Percentiles rank a stretch among this genome's conserved stretches.
phyloP scores from a whole-genome alignment of 2,113 vertebrate genomes.

The Crotophaga sulcirostris region DNA sequence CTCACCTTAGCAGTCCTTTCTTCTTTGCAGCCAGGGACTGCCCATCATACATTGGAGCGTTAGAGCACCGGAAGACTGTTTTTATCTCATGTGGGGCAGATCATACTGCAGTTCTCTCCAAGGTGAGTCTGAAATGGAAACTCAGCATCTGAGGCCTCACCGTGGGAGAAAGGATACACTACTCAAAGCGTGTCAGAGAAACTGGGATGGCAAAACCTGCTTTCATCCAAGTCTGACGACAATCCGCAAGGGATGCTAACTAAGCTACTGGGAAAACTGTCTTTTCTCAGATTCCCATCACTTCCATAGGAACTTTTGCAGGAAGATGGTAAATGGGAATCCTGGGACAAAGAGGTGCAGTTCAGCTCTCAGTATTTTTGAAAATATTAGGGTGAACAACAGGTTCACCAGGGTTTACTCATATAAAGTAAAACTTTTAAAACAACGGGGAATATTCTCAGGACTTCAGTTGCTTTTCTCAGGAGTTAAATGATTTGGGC shows the following conservation, averaged over 20 bases:
- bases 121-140: conserved; percentile 59
- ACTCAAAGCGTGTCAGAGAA: neutral
- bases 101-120: conserved; percentile 74
- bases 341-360: neutral
- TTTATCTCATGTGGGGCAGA: conserved; percentile 74
- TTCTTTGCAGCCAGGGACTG: conserved; percentile 35
- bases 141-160: neutral
- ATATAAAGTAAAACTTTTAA: neutral
- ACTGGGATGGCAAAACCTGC: neutral
- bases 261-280: neutral
- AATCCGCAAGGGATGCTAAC: neutral
- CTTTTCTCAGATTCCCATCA: neutral
- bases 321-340: neutral
- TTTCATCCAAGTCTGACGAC: neutral
- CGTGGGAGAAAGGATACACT: neutral
- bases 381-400: neutral
- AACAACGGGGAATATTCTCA: neutral
- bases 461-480: neutral
- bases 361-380: neutral
- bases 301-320: neutral
- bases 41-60: neutral
- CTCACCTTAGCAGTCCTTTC: neutral
- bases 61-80: conserved; percentile 54
- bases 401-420: neutral
- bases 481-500: neutral